Conservation (phyloP, 2,113 vertebrate species). For the Oostethus manadensis region DNA sequence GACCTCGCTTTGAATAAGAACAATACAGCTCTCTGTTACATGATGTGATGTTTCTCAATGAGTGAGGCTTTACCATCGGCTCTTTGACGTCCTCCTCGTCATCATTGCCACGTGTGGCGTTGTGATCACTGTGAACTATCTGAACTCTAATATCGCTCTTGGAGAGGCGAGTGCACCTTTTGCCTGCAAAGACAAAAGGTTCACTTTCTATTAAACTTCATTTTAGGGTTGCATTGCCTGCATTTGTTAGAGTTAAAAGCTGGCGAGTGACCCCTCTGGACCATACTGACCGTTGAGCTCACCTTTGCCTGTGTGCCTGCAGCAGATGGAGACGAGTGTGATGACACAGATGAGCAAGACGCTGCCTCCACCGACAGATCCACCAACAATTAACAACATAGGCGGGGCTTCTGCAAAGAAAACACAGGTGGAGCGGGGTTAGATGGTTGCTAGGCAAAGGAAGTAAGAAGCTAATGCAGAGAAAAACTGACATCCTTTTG, state of each 20-base stretch:
- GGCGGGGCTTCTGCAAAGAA: conserved; percentile 73
- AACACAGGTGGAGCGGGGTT: not conserved
- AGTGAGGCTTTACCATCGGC: conserved; percentile 68
- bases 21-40: conserved; percentile 24
- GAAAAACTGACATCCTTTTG: conserved; percentile 17
- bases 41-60: not conserved
- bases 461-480: conserved; percentile 10
- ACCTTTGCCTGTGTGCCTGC: conserved; percentile 78
- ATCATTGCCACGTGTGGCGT: conserved; percentile 76
- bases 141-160: conserved; percentile 82
- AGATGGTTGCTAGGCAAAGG: conserved; percentile 15
- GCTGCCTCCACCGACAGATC: conserved; percentile 70
- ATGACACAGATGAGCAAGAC: conserved; percentile 74
- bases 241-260: conserved; percentile 28
- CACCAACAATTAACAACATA: conserved; percentile 73
- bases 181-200: conserved; percentile 53
- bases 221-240: not conserved
- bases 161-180: conserved; percentile 77
- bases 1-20: conserved; percentile 28
- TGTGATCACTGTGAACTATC: conserved; percentile 80
- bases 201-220: conserved; percentile 5
- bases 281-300: conserved; percentile 72
- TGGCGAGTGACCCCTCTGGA: conserved; percentile 32
- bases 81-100: conserved; percentile 79
- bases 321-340: conserved; percentile 75